Base-by-base conservation (phyloP, 2,113 vertebrate species). In the Rhynchomys soricoides region DNA sequence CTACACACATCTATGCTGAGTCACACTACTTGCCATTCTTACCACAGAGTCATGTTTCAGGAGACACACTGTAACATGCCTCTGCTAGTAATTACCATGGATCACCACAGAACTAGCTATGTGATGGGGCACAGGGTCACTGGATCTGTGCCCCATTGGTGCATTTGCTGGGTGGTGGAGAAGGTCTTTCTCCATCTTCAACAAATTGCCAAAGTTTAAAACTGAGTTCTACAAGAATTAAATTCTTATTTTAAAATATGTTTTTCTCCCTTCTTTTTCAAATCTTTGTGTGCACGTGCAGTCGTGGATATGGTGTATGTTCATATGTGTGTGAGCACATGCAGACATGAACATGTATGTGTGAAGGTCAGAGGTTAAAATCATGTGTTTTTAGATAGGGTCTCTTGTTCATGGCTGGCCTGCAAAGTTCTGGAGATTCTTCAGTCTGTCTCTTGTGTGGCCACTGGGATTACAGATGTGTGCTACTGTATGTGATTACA, bases 141-240 rank as follows among this genome's bases (percentile, higher is more conserved):
- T 1, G 3, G 8, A 11, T 3, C 0, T 0, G 31, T 15, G 66
- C 15, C 73, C 24, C 0, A 10, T 0, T 24, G 55, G 16, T 77
- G 7, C n/a, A 24, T 43, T 26, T 19, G 50, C 0, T 1, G 13
- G 29, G 50, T 13, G 2, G n/a, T 4, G 3, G 16, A n/a, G 73
- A 87, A 55, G 48, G 22, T 22, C 40, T 75, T 68, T 52, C 26
- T 66, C 31, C 1, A 2, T 73, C 45, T 45, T 92, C 43, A 16
- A 0, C 12, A 34, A 62, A 26, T 57, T 13, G 29, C 15, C 40
- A 31, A 3, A 37, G 52, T 31, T 31, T 24, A 68, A 64, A 86
- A 22, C 4, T 34, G 5, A 48, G 75, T 55, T 83, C 48, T 13
- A 40, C 1, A 37, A 71, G 50, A 22, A 66, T 68, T 81, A 82